phyloP scores from a whole-genome alignment of 2,888 invertebrate species.

The Synergus laeviventris region DNA sequence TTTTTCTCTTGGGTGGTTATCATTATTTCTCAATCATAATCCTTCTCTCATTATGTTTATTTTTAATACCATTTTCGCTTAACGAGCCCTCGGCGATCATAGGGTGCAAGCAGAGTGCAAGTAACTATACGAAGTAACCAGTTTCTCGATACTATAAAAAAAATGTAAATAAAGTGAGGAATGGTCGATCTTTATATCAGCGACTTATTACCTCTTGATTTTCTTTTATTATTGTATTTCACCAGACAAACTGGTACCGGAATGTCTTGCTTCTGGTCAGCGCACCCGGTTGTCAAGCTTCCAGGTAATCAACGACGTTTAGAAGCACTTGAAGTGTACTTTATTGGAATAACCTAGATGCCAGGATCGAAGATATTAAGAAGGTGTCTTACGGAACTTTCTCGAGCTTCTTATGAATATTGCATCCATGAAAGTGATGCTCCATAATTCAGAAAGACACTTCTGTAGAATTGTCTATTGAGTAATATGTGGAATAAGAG shows the following conservation, averaged over 20 bases:
- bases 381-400: constrained; percentile 42
- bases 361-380: constrained; percentile 51
- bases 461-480: background rate
- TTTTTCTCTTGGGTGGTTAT: background rate
- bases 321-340: constrained; percentile 68
- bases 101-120: constrained; percentile 5
- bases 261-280: constrained; percentile 26
- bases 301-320: constrained; percentile 64
- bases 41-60: constrained; percentile 21
- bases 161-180: constrained; percentile 15
- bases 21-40: constrained; percentile 36
- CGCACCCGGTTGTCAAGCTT: constrained; percentile 45
- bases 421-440: constrained; percentile 31
- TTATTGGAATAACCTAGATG: constrained; percentile 72
- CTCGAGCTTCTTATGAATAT: constrained; percentile 35
- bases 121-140: constrained; percentile 6
- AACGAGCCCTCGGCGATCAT: constrained; percentile 22
- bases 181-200: constrained; percentile 1
- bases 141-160: constrained; percentile 11
- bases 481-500: constrained; percentile 16
- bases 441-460: background rate
- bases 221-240: constrained; percentile 44
- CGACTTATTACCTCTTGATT: constrained; percentile 17
- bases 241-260: constrained; percentile 37
- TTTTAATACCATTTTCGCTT: constrained; percentile 21